Base-by-base conservation (phyloP, 1,140 invertebrate genomes). In the Drosophila lacertosa region DNA sequence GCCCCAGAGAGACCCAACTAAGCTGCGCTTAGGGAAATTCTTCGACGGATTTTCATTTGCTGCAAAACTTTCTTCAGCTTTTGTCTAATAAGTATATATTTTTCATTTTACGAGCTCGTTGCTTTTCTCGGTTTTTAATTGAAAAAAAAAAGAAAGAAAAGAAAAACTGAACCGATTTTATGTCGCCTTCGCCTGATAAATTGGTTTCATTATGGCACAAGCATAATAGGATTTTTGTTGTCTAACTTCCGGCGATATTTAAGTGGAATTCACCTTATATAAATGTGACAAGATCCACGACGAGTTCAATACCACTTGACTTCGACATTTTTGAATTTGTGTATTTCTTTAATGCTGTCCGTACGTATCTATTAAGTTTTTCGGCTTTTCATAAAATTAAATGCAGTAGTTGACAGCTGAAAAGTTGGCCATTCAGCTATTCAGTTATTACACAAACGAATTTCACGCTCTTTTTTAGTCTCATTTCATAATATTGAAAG, bases 11-110 rank as follows among this genome's bases (percentile, higher is more conserved):
- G 44, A 5, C 62, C 54, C 48, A 73, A 78, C 67, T 80, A 74
- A 84, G 82, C 79, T 69, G 18, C 71, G 77, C 82, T 84, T 84
- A 84, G 81, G 82, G 77, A 86, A 84, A 84, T 84, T 84, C 82
- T 84, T 88, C 65, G 62, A 72, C 77, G 65, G 81, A 81, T 84
- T 84, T 84, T 84, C 82, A 86, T 84, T 81, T 83, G 39, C 67
- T 68, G 62, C 51, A 60, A 73, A 62, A 86, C 81, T 84, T 84
- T 84, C 80, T 80, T 86, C 72, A 20, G 53, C 51, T 65, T 84
- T 84, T 86, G 81, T 84, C 37, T 74, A 81, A 64, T 58, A 47
- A 65, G 39, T 10, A 10, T 3, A 22, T 50, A 33, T 48, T 39
- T 50, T 57, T 50, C 20, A 24, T 26, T 53, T 37, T 20, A 0